Conservation (phyloP, 2,113 vertebrate species). For the Anthoscopus minutus region DNA sequence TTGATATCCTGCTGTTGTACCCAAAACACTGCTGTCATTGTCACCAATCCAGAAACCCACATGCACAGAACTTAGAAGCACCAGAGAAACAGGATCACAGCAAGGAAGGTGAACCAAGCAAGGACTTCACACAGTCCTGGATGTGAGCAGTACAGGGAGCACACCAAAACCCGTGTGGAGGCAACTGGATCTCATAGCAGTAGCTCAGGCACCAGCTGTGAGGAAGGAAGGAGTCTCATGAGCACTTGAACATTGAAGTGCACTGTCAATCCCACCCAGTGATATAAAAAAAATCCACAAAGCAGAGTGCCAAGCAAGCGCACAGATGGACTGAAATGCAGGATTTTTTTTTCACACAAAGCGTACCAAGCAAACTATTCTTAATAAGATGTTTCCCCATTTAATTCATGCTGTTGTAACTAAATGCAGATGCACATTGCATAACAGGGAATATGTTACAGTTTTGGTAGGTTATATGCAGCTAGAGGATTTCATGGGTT, state of each 20-base stretch:
- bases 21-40: rapidly evolving
- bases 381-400: neutral
- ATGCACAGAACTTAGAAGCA: neutral
- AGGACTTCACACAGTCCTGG: neutral
- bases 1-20: neutral
- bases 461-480: neutral
- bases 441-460: neutral
- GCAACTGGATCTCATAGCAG: neutral
- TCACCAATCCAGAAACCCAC: neutral
- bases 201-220: neutral
- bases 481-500: neutral
- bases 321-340: neutral
- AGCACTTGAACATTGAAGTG: neutral
- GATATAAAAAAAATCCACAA: neutral
- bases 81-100: rapidly evolving
- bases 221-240: neutral
- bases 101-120: neutral
- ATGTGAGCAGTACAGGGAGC: neutral
- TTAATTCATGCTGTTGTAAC: neutral
- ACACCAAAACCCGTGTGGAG: rapidly evolving
- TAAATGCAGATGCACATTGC: neutral
- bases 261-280: neutral
- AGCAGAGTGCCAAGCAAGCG: neutral
- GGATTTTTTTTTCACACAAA: neutral
- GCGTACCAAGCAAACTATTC: neutral